Base-by-base conservation (phyloP, 2,888 invertebrate genomes). In the Oxyteleia sp. region DNA sequence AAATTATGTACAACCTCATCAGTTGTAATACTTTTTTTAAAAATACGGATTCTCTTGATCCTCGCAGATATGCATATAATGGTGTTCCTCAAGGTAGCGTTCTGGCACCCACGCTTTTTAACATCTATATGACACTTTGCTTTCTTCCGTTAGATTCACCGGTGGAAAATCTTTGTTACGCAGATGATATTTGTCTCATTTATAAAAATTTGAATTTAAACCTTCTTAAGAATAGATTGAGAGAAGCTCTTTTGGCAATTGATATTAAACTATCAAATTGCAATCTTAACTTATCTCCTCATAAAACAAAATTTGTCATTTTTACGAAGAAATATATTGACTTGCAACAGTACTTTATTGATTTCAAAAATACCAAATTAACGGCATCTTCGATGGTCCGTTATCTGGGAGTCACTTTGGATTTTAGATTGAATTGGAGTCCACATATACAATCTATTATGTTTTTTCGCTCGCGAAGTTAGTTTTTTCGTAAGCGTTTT, bases 401-500 rank as follows among this genome's bases (percentile, higher is more conserved):
- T 32, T 75, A 75, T 16, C 20, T 75, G 11, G 66, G 75, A n/a
- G 0, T 75, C 7, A 47, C 4, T 0, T 8, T 75, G 5, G 66
- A 75, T 23, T 20, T 57, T 15, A 55, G 38, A 49, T 8, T 66
- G 10, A 43, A 29, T 5, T 66, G 64, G 75, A n/a, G n/a, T n/a
- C n/a, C n/a, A n/a, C n/a, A n/a, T n/a, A n/a, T n/a, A n/a, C n/a
- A n/a, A n/a, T n/a, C n/a, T n/a, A n/a, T n/a, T n/a, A n/a, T n/a
- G n/a, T n/a, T n/a, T n/a, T n/a, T n/a, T n/a, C n/a, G n/a, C n/a
- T n/a, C n/a, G n/a, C n/a, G n/a, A n/a, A n/a, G n/a, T n/a, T n/a
- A n/a, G n/a, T n/a, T n/a, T n/a, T n/a, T n/a, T n/a, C n/a, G n/a
- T n/a, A n/a, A n/a, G n/a, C n/a, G n/a, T n/a, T n/a, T n/a, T n/a